Percentiles rank a stretch among this genome's conserved stretches.
Conservation (phyloP, 1,140 invertebrate genomes). For the Aphaenogaster floridana region DNA sequence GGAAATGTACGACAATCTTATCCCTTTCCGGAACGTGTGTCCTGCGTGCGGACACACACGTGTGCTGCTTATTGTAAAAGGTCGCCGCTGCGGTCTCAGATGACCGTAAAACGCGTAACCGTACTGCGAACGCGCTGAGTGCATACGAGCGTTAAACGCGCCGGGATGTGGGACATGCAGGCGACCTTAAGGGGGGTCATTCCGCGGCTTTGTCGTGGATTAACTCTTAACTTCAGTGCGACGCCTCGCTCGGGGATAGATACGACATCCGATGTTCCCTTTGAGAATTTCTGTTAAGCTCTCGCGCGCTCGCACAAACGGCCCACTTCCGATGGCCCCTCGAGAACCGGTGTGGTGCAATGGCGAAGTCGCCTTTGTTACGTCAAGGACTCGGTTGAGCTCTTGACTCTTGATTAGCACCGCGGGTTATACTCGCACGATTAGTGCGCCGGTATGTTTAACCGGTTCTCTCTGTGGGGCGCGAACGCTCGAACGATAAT, state of each 20-base stretch:
- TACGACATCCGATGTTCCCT: conserved; percentile 54
- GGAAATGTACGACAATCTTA: conserved; percentile 11
- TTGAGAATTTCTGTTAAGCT: conserved; percentile 59
- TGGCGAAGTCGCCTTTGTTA: conserved; percentile 45
- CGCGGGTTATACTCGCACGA: conserved; percentile 26
- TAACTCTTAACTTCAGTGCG: conserved; percentile 73
- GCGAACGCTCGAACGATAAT: not conserved
- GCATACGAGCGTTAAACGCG: conserved; percentile 48
- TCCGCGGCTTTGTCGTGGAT: conserved; percentile 72
- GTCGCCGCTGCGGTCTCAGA: conserved; percentile 14
- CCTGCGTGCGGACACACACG: not conserved
- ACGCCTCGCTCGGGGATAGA: conserved; percentile 1
- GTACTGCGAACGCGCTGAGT: conserved; percentile 26
- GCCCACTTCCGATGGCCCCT: conserved; percentile 50
- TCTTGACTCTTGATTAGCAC: conserved; percentile 41
- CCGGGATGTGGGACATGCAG: conserved; percentile 21
- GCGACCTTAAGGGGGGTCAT: conserved; percentile 55
- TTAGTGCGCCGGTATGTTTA: conserved; percentile 13
- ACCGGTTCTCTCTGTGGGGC: not conserved
- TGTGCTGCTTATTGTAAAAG: not conserved
- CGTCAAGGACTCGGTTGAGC: conserved; percentile 37
- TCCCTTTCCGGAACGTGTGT: not conserved
- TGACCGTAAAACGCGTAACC: conserved; percentile 38
- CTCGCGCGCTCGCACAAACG: conserved; percentile 45
- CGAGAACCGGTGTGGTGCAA: conserved; percentile 19